Percentiles rank a stretch among this genome's conserved stretches.
phyloP scores from a whole-genome alignment of 1,140 invertebrate species.

The Cherax quadricarinatus region DNA sequence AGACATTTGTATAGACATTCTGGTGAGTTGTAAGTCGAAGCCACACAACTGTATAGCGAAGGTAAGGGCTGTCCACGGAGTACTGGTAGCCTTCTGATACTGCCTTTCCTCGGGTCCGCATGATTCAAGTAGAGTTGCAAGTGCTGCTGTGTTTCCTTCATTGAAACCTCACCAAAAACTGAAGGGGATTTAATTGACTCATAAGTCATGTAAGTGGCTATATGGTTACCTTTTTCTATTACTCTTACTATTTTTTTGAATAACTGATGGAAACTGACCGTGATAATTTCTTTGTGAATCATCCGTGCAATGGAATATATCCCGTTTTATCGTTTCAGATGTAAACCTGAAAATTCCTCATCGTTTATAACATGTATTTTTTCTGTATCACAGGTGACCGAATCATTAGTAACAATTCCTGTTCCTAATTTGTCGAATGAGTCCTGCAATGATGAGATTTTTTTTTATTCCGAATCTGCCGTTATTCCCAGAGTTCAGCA shows the following conservation, averaged over 20 bases:
- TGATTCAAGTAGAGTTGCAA: slow-evolving; percentile 34
- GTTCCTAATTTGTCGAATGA: slow-evolving; percentile 11
- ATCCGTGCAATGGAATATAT: slow-evolving; percentile 15
- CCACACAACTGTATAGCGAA: slow-evolving; percentile 33
- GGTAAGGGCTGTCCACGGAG: slow-evolving; percentile 27
- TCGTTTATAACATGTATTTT: slow-evolving; percentile 16
- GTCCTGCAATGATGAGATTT: slow-evolving; percentile 39
- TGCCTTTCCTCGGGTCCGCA: slow-evolving; percentile 14
- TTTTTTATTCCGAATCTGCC: slow-evolving; percentile 21
- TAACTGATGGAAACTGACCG: slow-evolving; percentile 25
- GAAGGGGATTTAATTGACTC: slow-evolving; percentile 40
- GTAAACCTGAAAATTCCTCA: slow-evolving; percentile 32
- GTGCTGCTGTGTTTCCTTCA: slow-evolving; percentile 38
- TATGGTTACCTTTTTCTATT: slow-evolving; percentile 15
- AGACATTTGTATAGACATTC: slow-evolving; percentile 31
- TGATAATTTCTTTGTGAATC: slow-evolving; percentile 17
- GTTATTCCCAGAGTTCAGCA: slow-evolving; percentile 36
- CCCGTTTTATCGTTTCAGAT: slow-evolving; percentile 40
- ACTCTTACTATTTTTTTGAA: slow-evolving; percentile 36
- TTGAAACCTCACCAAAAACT: slow-evolving; percentile 41
- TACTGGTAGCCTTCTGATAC: slow-evolving; percentile 30
- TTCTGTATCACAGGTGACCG: slow-evolving; percentile 34
- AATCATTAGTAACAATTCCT: slow-evolving; percentile 37
- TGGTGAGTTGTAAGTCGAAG: slow-evolving; percentile 11
- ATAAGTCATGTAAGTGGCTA: slow-evolving; percentile 9